Evolutionary conservation across 1,140 invertebrate species (phyloP).

Genomic region (Ceratina australensis): DNA sequence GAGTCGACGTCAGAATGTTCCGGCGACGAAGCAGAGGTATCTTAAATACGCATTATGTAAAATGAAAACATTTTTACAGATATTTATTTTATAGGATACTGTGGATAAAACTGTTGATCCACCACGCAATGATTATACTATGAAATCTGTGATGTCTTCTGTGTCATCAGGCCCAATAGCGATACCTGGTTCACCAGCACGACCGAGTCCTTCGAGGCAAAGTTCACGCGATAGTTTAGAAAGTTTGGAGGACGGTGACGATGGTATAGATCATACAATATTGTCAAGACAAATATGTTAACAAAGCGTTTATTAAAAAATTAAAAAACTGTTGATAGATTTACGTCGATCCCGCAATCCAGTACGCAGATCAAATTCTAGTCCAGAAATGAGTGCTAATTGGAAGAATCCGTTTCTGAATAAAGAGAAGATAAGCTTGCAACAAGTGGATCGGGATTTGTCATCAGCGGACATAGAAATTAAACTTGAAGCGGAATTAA

Average conservation of each 20-base stretch:
- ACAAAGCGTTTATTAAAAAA: not conserved
- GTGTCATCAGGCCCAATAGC: slow-evolving; percentile 82
- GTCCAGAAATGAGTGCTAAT: slow-evolving; percentile 93
- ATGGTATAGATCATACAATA: slow-evolving; percentile 72
- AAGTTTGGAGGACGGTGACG: slow-evolving; percentile 81
- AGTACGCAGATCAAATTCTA: slow-evolving; percentile 92
- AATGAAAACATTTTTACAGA: not conserved
- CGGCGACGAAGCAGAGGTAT: slow-evolving; percentile 73
- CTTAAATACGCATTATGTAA: not conserved
- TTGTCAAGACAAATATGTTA: not conserved
- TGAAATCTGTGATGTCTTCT: slow-evolving; percentile 77
- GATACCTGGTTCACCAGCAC: slow-evolving; percentile 83
- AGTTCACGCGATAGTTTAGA: slow-evolving; percentile 82
- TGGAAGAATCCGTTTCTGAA: slow-evolving; percentile 87
- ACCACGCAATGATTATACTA: slow-evolving; percentile 67
- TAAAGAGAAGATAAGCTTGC: slow-evolving; percentile 76
- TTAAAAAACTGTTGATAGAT: slow-evolving; percentile 67
- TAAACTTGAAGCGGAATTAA: slow-evolving; percentile 77
- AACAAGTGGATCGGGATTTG: slow-evolving; percentile 68
- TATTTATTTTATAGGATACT: slow-evolving; percentile 60
- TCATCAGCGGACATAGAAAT: slow-evolving; percentile 70
- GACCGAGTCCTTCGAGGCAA: slow-evolving; percentile 81
- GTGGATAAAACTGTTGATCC: slow-evolving; percentile 69
- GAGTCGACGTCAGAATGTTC: slow-evolving; percentile 72
- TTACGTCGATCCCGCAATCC: slow-evolving; percentile 85